phyloP scores from a whole-genome alignment of 2,888 invertebrate species.

The Phortica magna region DNA sequence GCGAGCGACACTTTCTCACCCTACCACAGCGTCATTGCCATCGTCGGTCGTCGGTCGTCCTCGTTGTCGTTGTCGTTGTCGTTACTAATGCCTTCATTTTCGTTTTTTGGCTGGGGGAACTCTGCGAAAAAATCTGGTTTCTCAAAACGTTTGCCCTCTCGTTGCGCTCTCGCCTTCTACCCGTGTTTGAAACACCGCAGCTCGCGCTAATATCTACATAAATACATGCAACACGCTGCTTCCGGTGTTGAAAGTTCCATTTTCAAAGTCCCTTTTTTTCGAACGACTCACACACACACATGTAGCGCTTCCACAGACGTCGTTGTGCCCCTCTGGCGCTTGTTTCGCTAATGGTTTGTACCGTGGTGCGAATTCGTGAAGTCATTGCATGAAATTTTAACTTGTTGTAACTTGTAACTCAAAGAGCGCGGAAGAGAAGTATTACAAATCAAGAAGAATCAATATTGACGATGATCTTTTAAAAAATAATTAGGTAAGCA shows the following conservation, averaged over 20 bases:
- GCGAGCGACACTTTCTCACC: background rate
- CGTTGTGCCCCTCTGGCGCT: background rate
- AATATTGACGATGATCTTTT: no score
- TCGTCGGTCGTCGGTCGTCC: slow-evolving; percentile 13
- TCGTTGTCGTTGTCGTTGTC: background rate
- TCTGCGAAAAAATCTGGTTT: slow-evolving; percentile 20
- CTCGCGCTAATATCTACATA: slow-evolving; percentile 67
- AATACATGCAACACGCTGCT: slow-evolving; percentile 73
- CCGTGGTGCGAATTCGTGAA: slow-evolving; percentile 16
- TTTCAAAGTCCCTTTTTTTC: slow-evolving; percentile 54
- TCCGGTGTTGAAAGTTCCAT: slow-evolving; percentile 72
- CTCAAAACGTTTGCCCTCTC: slow-evolving; percentile 4
- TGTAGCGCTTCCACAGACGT: background rate
- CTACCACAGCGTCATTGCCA: background rate
- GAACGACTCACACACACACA: background rate
- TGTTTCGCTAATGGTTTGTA: slow-evolving; percentile 26
- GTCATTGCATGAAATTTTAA: background rate
- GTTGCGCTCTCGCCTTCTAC: background rate
- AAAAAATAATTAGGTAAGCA: no score
- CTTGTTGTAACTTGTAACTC: background rate
- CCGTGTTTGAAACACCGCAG: slow-evolving; percentile 4
- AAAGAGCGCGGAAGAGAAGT: background rate
- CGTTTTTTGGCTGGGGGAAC: slow-evolving; percentile 17
- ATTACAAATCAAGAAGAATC: no score
- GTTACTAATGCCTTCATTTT: slow-evolving; percentile 18